phyloP scores from a whole-genome alignment of 35 echinoderm and acorn worm genomes.

The Ophiothrix spiculata region DNA sequence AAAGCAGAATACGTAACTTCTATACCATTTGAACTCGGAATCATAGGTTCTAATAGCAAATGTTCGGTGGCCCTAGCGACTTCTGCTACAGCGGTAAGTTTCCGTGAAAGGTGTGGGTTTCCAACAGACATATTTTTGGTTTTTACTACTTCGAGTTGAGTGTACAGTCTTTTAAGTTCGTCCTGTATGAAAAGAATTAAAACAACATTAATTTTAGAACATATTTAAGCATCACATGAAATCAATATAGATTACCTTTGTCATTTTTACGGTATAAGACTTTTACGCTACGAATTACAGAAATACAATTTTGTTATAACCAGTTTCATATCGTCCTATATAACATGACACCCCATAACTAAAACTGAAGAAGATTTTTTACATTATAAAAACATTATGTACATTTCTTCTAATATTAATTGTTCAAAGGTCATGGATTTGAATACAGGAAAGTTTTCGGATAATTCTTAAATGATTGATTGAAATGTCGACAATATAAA shows the following conservation, averaged over 20 bases:
- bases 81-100: constrained; percentile 86
- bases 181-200: constrained; percentile 44
- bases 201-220: background rate
- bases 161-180: constrained; percentile 89
- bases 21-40: constrained; percentile 47
- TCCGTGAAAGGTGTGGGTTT: constrained; percentile 85
- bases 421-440: too few species aligned
- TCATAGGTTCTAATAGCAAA: constrained; percentile 67
- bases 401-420: too few species aligned
- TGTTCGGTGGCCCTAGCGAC: constrained; percentile 79
- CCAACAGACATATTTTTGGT: constrained; percentile 88
- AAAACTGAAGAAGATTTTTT: too few species aligned
- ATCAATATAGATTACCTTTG: background rate
- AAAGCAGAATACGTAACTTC: constrained; percentile 45
- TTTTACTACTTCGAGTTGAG: constrained; percentile 87
- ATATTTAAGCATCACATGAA: background rate
- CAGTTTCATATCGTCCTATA: too few species aligned
- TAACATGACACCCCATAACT: too few species aligned
- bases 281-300: too few species aligned
- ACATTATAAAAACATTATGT: too few species aligned
- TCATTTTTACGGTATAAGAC: background rate
- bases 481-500: too few species aligned
- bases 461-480: too few species aligned
- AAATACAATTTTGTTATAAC: too few species aligned
- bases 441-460: too few species aligned